Evolutionary conservation across 2,888 invertebrate species (phyloP), one percentile per base, ranked within the genome.

Genomic region (Elegia similella): DNA sequence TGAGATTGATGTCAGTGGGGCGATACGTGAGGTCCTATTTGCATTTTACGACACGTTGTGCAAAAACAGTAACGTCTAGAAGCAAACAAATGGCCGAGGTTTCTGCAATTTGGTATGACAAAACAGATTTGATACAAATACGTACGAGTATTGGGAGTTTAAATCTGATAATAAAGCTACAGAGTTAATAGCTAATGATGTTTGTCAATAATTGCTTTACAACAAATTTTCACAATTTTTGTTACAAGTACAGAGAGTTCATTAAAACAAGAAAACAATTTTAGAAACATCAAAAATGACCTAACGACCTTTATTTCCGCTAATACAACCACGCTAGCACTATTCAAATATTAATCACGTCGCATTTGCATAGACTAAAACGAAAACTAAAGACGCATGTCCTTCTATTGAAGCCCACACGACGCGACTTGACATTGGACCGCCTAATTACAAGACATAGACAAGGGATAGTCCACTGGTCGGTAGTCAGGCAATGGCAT

Each of bases 391-490:
- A 65, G 72, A 65, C 68, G 65, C 62, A 67, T 62, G 71, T 69
- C 70, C 71, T 65, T 62, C 62, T 62, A 65, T 64, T 68, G 70
- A 72, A 62, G 70, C 73, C 79, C 72, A 75, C 75, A 75, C 80
- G 75, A 75, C 71, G 64, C 70, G 54, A 63, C 65, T 69, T 70
- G 84, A 83, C 85, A 83, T 79, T 84, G 84, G 79, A 77, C 73
- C 73, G 76, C 76, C 83, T 85, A 84, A 86, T 86, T 82, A 80
- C 80, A 72, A 69, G 69, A 74, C 72, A 67, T 70, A 66, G 68
- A 72, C 73, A 34, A 12, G 50, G 71, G 69, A 74, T 70, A 68
- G 66, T 62, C 61, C 60, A 64, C 58, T 65, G 63, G 60, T 62
- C 16, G 59, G 62, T 65, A 66, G 66, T 62, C 62, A 63, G 38